Evolutionary conservation across 2,113 vertebrate species (phyloP).

Genomic region (Oreotragus oreotragus): DNA sequence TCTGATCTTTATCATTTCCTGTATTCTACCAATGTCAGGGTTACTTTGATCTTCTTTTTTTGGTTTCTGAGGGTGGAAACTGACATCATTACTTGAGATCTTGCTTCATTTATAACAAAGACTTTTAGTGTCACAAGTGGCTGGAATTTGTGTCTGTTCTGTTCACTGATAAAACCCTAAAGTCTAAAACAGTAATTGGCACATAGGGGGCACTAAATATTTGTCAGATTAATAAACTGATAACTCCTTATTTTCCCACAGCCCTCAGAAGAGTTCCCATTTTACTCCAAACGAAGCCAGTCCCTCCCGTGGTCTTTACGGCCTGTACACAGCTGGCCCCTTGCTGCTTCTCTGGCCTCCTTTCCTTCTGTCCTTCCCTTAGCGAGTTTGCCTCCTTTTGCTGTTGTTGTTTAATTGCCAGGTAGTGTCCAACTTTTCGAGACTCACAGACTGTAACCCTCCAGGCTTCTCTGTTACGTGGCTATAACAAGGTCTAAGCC

Average conservation of each 20-base stretch:
- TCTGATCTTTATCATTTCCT: neutral
- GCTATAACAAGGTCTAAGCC: neutral
- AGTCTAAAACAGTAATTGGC: neutral
- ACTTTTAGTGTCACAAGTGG: too few relatives aligned
- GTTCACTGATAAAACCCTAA: neutral
- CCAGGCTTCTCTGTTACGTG: neutral
- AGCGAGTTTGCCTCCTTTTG: neutral
- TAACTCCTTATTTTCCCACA: neutral
- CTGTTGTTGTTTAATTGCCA: neutral
- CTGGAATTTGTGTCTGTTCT: neutral
- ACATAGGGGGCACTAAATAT: neutral
- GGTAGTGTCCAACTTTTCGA: neutral
- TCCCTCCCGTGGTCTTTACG: neutral
- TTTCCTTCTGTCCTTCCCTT: too few relatives aligned
- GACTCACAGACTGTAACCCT: neutral
- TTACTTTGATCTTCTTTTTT: neutral
- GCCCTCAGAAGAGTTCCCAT: neutral
- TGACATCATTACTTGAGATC: neutral
- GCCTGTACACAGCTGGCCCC: too few relatives aligned
- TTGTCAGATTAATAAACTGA: neutral
- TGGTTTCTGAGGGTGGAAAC: neutral
- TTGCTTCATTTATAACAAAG: neutral
- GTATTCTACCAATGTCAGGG: neutral
- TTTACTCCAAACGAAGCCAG: neutral
- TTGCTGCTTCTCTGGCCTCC: neutral